Evolutionary conservation across 1,140 invertebrate species (phyloP).

Genomic region (Drosophila watanabei): DNA sequence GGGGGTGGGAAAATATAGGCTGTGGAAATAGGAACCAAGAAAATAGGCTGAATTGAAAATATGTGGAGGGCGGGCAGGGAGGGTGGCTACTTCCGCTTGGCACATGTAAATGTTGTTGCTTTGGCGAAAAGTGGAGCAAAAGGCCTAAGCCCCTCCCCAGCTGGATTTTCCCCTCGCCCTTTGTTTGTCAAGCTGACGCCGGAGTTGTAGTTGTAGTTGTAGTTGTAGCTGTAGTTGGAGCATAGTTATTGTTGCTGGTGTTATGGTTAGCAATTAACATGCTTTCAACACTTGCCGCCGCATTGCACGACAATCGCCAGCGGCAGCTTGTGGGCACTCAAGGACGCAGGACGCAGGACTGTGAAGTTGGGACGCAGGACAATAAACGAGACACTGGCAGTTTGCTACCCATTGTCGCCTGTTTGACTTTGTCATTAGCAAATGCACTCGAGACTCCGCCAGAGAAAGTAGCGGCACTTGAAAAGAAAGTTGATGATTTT

Average conservation of each 20-base stretch:
- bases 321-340: slow-evolving; percentile 65
- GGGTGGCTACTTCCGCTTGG: slow-evolving; percentile 59
- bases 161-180: slow-evolving; percentile 19
- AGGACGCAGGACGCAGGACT: slow-evolving; percentile 33
- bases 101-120: slow-evolving; percentile 64
- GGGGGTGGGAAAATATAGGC: not conserved
- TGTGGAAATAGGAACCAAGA: slow-evolving; percentile 4
- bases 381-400: slow-evolving; percentile 50
- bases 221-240: slow-evolving; percentile 30
- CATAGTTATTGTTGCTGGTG: slow-evolving; percentile 50
- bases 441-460: slow-evolving; percentile 54
- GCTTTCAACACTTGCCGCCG: slow-evolving; percentile 75
- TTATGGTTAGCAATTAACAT: slow-evolving; percentile 80
- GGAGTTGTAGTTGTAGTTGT: slow-evolving; percentile 41
- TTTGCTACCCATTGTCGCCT: slow-evolving; percentile 36
- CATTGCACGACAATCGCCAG: slow-evolving; percentile 60
- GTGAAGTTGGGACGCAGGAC: slow-evolving; percentile 13
- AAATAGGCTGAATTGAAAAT: not conserved
- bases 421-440: slow-evolving; percentile 77
- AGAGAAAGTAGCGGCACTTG: not conserved
- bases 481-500: not conserved
- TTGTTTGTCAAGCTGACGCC: slow-evolving; percentile 40
- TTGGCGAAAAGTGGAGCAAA: slow-evolving; percentile 50
- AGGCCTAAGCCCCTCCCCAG: slow-evolving; percentile 23
- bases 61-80: not conserved